phyloP scores from a whole-genome alignment of 2,113 vertebrate species.

The Columba janthina region DNA sequence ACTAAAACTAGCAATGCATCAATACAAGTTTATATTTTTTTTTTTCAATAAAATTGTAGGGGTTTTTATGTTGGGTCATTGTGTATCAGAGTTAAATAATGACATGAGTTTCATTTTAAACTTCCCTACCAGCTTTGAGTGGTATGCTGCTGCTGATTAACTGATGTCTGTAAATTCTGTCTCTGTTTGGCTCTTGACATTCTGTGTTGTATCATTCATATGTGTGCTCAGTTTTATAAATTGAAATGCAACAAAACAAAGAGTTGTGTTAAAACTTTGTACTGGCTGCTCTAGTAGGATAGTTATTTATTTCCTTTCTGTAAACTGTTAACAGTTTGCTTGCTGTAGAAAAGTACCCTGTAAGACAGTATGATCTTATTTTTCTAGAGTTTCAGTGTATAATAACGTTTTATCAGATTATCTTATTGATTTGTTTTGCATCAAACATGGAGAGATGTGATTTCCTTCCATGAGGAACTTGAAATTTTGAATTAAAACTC shows the following conservation, averaged over 20 bases:
- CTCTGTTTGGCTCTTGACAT: not conserved
- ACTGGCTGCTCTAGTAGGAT: not conserved
- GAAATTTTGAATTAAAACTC: not conserved
- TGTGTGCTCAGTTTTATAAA: not conserved
- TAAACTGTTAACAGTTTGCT: not conserved
- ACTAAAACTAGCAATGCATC: not conserved
- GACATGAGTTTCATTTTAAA: not conserved
- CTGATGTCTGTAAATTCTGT: not conserved
- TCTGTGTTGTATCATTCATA: accelerated
- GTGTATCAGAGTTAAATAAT: not conserved
- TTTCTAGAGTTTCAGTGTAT: not conserved
- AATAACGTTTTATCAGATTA: not conserved
- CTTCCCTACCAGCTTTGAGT: not conserved
- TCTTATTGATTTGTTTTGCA: not conserved
- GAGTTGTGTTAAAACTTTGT: not conserved
- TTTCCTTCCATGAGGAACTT: not conserved
- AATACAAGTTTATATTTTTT: not conserved
- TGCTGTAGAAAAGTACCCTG: not conserved
- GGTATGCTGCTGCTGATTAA: not conserved
- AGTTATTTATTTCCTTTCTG: not conserved
- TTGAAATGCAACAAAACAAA: not conserved
- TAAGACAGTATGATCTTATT: not conserved
- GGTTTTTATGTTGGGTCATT: not conserved
- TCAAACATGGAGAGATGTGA: not conserved
- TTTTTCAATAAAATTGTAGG: not conserved